These are phyloP conservation scores for Palythoa heliodiscus DNA, from an alignment of 92 coral and sea anemone species.

Conservation along the genomic window DNA sequence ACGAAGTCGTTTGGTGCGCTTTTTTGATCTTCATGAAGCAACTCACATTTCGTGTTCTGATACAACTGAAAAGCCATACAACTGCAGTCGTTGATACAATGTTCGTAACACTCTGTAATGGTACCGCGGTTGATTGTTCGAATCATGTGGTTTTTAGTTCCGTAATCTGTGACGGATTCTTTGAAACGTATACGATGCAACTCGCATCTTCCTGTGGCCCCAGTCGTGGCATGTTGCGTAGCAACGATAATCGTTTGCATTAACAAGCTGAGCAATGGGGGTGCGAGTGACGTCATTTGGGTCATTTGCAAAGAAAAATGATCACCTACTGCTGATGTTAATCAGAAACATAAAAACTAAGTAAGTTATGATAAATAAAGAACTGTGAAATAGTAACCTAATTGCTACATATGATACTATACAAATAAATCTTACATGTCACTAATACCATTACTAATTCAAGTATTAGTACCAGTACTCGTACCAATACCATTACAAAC, in stretches of 20 bases:
- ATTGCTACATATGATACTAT: too few species aligned
- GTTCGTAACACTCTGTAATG: slow-evolving; percentile 1
- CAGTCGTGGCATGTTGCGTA: not conserved
- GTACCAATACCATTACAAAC: too few species aligned
- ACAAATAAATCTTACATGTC: too few species aligned
- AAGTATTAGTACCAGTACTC: too few species aligned
- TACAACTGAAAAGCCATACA: slow-evolving; percentile 17
- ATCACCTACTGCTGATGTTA: too few species aligned
- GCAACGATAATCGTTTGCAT: not conserved
- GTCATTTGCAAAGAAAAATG: too few species aligned
- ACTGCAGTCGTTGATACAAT: slow-evolving; percentile 18
- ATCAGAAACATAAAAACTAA: too few species aligned
- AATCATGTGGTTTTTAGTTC: not conserved
- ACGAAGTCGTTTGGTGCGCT: too few species aligned
- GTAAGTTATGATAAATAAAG: too few species aligned
- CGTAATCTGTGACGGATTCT: not conserved
- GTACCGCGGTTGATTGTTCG: not conserved
- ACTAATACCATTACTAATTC: too few species aligned
- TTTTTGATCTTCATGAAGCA: slow-evolving; percentile 14
- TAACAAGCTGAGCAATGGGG: not conserved
- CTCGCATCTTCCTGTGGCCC: not conserved
- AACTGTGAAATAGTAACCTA: too few species aligned
- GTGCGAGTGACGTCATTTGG: not conserved
- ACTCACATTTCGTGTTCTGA: not conserved
- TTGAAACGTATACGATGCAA: not conserved